Base-by-base conservation (phyloP, 2,888 invertebrate species). In the Eurytoma adleriae region DNA sequence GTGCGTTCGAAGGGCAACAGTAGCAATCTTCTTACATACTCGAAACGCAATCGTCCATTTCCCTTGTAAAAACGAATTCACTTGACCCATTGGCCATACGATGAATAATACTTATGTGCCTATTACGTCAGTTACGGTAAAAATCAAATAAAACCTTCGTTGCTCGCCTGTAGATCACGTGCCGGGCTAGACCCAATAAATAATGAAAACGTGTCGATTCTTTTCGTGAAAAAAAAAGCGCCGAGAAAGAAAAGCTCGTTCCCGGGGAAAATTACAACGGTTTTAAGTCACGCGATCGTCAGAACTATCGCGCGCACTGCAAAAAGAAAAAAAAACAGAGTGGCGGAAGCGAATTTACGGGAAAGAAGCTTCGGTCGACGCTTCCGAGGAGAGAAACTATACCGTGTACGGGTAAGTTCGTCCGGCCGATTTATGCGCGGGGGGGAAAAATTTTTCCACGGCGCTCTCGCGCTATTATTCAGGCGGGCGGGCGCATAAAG, bases 211-310 rank as follows among this genome's bases (percentile, higher is more conserved):
- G 14, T 5, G 73, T 73, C 73, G 64, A 64, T 64, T 73, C 14
- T 18, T 64, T 64, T 24, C 52, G 73, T 62, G 40, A 56, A 62
- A 18, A 30, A 48, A n/a, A 59, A 27, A 62, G 24, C 18, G 59
- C 18, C 59, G 59, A 18, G 12, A 18, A 14, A 16, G 62, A 52
- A 72, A 72, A 73, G 64, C 12, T 54, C 61, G 16, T 12, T 24
- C 48, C n/a, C 48, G 1, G n/a, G 30, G n/a, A 20, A 57, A 75
- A 67, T 27, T n/a, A 50, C 67, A 52, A 59, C 50, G 67, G 50
- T 75, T 57, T 50, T 30, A 18, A 59, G 75, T 75, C 75, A 75
- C 75, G 75, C 75, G 48, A 75, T 40, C 40, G 40, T 40, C 40
- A 40, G 10, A 40, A 40, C 40, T 40, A 40, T 40, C 64, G 64